A percentile compares a stretch with the other conserved stretches of the same genome.
Evolutionary conservation across 2,797 vertebrate species (phyloP).

Genomic region (Syngnathus acus): DNA sequence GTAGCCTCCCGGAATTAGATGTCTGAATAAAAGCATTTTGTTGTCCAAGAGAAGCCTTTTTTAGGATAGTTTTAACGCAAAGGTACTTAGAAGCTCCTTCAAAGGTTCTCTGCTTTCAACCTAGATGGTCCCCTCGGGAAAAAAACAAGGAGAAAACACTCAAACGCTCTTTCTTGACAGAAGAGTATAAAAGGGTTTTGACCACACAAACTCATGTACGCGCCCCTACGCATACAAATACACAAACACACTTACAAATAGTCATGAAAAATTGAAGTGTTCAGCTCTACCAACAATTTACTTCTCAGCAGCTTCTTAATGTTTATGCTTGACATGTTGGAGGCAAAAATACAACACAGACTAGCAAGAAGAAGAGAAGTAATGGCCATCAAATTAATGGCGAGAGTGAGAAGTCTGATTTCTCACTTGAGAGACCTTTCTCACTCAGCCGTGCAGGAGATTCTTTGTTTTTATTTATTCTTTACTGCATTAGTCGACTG

Average conservation of each 20-base stretch:
- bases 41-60: slow-evolving; percentile 54
- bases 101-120: slow-evolving; percentile 56
- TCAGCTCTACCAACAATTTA: slow-evolving; percentile 28
- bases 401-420: slow-evolving; percentile 6
- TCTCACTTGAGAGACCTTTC: slow-evolving; percentile 7
- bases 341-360: slow-evolving; percentile 41
- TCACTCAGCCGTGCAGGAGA: neutral
- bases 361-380: slow-evolving; percentile 13
- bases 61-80: slow-evolving; percentile 66
- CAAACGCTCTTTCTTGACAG: slow-evolving; percentile 53
- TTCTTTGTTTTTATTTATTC: neutral
- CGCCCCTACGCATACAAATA: slow-evolving; percentile 21
- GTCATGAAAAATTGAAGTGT: slow-evolving; percentile 61
- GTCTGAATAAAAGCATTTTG: slow-evolving; percentile 40
- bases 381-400: slow-evolving; percentile 9
- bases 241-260: slow-evolving; percentile 21
- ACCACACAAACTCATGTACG: slow-evolving; percentile 44
- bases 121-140: slow-evolving; percentile 62
- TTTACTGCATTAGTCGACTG: neutral
- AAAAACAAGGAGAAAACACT: slow-evolving; percentile 51
- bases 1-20: slow-evolving; percentile 62
- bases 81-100: slow-evolving; percentile 74
- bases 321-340: slow-evolving; percentile 56
- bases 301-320: slow-evolving; percentile 31
- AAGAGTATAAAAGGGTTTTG: slow-evolving; percentile 61